Evolutionary conservation across 2,797 vertebrate species (phyloP).

Genomic region (Malacoraja senta): DNA sequence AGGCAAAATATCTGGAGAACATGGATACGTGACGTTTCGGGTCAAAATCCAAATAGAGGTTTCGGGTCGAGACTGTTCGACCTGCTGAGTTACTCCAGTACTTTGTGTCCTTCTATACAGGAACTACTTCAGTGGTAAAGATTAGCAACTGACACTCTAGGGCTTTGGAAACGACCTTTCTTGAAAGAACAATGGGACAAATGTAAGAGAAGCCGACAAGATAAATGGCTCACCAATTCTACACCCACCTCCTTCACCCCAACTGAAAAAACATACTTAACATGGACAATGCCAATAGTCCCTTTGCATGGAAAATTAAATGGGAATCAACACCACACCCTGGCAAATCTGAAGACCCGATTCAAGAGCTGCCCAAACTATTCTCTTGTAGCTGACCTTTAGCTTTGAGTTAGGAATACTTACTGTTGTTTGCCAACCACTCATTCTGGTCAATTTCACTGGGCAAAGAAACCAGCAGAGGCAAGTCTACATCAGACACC

Average conservation of each 20-base stretch:
- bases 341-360: not conserved
- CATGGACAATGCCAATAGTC: not conserved
- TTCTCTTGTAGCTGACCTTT: not conserved
- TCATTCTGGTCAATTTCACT: conserved; percentile 44
- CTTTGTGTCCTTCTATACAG: not conserved
- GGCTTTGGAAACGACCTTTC: not conserved
- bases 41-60: no score
- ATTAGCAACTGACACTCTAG: not conserved
- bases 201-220: not conserved
- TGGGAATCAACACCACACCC: not conserved
- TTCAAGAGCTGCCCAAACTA: not conserved
- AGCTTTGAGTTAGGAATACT: not conserved
- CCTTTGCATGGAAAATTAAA: not conserved
- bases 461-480: conserved; percentile 43
- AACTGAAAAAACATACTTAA: not conserved
- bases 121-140: not conserved
- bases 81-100: no score
- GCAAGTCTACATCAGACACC: conserved; percentile 42
- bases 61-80: no score
- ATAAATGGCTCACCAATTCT: not conserved
- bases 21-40: no score
- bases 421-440: conserved; percentile 45
- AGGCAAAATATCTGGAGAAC: no score
- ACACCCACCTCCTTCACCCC: not conserved
- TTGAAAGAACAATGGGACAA: not conserved